A percentile compares a stretch with the other conserved stretches of the same genome.
Conservation (phyloP, 2,113 vertebrate genomes). For the human region DNA sequence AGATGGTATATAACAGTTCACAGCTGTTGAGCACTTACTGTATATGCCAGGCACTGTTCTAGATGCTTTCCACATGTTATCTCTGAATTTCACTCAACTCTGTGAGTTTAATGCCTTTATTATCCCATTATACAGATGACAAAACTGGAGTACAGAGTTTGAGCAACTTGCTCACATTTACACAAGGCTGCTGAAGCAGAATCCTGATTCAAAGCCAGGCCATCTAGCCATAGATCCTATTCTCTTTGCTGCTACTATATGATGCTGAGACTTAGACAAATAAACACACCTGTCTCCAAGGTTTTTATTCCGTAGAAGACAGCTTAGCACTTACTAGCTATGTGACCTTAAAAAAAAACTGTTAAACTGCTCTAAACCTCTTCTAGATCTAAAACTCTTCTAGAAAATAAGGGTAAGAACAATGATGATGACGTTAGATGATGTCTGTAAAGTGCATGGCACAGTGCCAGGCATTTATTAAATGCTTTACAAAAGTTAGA, state of each 20-base stretch:
- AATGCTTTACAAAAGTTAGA: not conserved
- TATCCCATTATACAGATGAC: not conserved
- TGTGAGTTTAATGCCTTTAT: not conserved
- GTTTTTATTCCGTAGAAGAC: not conserved
- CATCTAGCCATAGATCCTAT: not conserved
- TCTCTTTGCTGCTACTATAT: not conserved
- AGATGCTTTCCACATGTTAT: not conserved
- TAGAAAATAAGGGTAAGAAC: not conserved
- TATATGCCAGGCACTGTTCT: not conserved
- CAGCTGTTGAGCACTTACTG: not conserved
- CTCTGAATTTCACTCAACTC: not conserved
- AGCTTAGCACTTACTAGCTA: not conserved
- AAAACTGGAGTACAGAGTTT: not conserved
- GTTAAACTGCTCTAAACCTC: not conserved
- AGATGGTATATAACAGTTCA: not conserved
- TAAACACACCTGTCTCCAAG: not conserved
- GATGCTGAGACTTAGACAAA: not conserved
- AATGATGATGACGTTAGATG: not conserved
- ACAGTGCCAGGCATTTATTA: not conserved
- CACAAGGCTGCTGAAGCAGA: not conserved
- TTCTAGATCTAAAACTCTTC: not conserved
- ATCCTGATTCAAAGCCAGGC: not conserved
- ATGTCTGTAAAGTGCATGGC: not conserved
- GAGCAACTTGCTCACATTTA: not conserved
- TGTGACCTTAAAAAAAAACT: constrained; percentile 21